Base-by-base conservation (phyloP, 2,797 vertebrate genomes). In the Pseudochirops corinnae region DNA sequence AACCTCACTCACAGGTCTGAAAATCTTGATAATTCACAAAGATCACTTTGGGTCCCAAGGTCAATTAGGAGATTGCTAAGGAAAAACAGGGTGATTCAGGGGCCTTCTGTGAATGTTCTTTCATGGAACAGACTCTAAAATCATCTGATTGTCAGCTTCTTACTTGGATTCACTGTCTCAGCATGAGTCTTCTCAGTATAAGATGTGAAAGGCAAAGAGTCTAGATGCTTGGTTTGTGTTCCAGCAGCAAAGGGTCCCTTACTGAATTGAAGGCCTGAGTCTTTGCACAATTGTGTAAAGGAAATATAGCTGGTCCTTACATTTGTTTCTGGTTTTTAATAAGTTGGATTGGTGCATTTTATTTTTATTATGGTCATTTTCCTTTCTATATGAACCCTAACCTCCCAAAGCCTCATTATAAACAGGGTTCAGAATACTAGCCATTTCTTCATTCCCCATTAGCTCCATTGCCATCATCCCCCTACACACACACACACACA, bases 221-320 rank as follows among this genome's bases (percentile, higher is more conserved):
- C 94, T 93, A 93, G 96, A 92, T 87, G 55, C 74, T 53, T 21
- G n/a, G 95, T 94, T 55, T 55, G n/a, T 92, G 33, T 58, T 31
- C 0, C 55, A 52, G 3, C 11, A 6, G 18, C 91, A 52, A 55
- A 93, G 94, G 90, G 82, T 57, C 95, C 53, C 24, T 67, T 67
- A 74, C 92, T 33, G 46, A 82, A 60, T 24, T 60, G 58, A 31
- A 60, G 29, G 29, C 11, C 2, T 60, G 28, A 31, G 58, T 29
- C 57, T 58, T 10, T 58, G 28, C 26, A 58, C 9, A 29, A 10
- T 53, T 53, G 10, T 62, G 31, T 5, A 33, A 62, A 62, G 60
- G 31, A 62, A 62, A 62, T 33, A 29, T 60, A 60, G 10, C 9
- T 31, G 29, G 12, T 60, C 31, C 31, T 62, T 62, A 62, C 60